These are phyloP conservation scores for Staurois parvus DNA, from an alignment of 2,797 vertebrate species.

Conservation along the genomic window DNA sequence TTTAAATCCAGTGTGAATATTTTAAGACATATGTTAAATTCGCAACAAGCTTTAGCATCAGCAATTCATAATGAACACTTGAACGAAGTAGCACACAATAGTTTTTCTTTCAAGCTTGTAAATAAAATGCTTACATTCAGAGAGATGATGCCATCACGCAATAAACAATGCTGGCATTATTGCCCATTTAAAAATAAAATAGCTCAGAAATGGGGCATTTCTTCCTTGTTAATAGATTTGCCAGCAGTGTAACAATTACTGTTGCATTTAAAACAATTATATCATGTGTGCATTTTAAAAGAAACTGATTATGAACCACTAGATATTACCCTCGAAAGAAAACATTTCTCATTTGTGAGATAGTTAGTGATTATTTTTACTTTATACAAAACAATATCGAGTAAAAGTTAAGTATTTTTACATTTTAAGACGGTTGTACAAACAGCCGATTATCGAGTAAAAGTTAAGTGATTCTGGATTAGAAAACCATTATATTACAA, in stretches of 20 bases:
- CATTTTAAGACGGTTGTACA: neutral
- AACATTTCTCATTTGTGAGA: neutral
- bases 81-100: neutral
- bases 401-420: constrained; percentile 18
- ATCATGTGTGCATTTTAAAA: neutral
- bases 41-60: neutral
- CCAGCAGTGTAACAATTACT: constrained; percentile 8
- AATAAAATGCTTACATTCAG: constrained; percentile 6
- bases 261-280: constrained; percentile 18
- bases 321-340: neutral
- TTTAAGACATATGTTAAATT: neutral
- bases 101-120: neutral
- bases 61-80: neutral
- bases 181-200: constrained; percentile 10
- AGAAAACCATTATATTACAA: no score
- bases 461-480: no score
- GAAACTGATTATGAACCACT: neutral
- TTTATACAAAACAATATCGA: constrained; percentile 19
- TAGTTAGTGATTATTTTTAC: neutral
- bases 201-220: constrained; percentile 2
- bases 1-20: neutral
- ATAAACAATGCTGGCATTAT: neutral
- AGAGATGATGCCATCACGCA: neutral
- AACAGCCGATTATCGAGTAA: no score
- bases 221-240: constrained; percentile 3